Evolutionary conservation across 1,140 invertebrate genomes (phyloP).

Genomic region (Halictus rubicundus): DNA sequence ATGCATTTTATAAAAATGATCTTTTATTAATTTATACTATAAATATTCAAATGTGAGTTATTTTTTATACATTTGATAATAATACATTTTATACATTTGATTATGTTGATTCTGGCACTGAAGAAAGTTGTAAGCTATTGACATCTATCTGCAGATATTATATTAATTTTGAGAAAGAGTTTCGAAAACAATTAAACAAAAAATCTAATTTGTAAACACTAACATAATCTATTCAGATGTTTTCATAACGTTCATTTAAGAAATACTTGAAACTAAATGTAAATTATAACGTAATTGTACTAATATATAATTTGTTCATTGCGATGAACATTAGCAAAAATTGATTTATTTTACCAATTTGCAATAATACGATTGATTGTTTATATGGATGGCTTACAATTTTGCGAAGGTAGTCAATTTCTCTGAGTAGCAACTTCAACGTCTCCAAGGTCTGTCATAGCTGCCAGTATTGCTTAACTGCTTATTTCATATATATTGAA

Average conservation of each 20-base stretch:
- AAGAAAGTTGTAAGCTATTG: conserved; percentile 36
- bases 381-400: conserved; percentile 26
- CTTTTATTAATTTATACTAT: background rate
- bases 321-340: background rate
- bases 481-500: background rate
- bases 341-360: background rate
- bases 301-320: too few relatives aligned
- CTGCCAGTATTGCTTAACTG: conserved; percentile 10
- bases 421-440: conserved; percentile 6
- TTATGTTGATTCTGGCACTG: background rate
- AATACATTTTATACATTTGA: too few relatives aligned
- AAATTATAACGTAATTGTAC: too few relatives aligned
- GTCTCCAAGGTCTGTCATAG: conserved; percentile 21
- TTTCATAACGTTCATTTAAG: background rate
- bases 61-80: background rate
- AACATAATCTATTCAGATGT: background rate
- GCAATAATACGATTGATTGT: too few relatives aligned
- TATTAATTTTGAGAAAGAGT: background rate
- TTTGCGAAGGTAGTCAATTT: conserved; percentile 30
- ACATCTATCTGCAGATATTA: too few relatives aligned
- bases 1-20: background rate
- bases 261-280: too few relatives aligned
- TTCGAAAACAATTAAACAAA: background rate
- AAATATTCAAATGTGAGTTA: background rate
- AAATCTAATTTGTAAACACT: background rate